Evolutionary conservation across 2,797 vertebrate species (phyloP), one percentile per base, ranked within the genome.

Genomic region (Salarias fasciatus): DNA sequence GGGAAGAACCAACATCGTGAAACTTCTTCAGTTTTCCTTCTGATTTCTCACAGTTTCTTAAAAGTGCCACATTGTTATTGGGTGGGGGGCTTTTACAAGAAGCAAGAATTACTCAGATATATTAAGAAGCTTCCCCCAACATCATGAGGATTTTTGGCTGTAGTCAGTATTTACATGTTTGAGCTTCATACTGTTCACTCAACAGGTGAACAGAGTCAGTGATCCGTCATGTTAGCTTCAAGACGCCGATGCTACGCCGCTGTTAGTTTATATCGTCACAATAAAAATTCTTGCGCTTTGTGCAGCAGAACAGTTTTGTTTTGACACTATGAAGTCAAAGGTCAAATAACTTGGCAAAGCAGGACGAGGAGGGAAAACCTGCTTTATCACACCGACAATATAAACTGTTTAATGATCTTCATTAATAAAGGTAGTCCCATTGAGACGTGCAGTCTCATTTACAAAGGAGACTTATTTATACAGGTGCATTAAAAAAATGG

Each of bases 141-240:
- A 41, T 8, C 38, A 6, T 45, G 62, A 12, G 54, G 41, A 31
- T 11, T 11, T n/a, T 2, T 30, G 15, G 33, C 37, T 53, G 46
- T 38, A 59, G 41, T 65, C 45, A 50, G 9, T 67, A 79, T 74
- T 56, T 77, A 82, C 70, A 75, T 0, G 2, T 53, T 63, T 41
- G 60, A 62, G 45, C 47, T 28, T 61, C 14, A 62, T 31, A 77
- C 5, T 0, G 12, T 65, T 73, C 63, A 72, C 64, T 69, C 3
- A 29, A 10, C 18, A 31, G 47, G 57, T 5, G 47, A 83, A 69
- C 15, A 10, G 55, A 74, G 63, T 73, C 69, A 43, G 58, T 14
- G 2, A 2, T 13, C 12, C 24, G 5, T 44, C 49, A 56, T 6
- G 9, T 63, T 56, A 72, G 38, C 66, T 43, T 11, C 52, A 53